A percentile compares a stretch with the other conserved stretches of the same genome.
Conservation (phyloP, 35 echinoderm and acorn worm species). For the Hemicentrotus pulcherrimus region DNA sequence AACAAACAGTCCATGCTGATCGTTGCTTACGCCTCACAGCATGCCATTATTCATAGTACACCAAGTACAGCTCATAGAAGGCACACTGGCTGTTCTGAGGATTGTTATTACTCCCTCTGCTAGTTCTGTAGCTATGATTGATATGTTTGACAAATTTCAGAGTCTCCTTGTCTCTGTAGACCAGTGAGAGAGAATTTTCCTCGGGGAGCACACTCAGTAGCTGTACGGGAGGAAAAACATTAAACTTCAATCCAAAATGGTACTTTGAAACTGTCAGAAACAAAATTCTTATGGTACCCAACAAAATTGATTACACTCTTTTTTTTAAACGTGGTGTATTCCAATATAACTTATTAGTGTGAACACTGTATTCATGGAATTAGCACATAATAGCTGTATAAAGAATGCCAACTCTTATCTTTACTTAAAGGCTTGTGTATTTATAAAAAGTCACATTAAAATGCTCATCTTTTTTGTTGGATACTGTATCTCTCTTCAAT, state of each 20-base stretch:
- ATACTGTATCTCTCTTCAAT: too few relatives aligned
- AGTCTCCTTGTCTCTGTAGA: slow-evolving; percentile 96
- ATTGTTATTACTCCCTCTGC: not conserved
- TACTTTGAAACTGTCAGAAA: too few relatives aligned
- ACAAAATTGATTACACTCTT: too few relatives aligned
- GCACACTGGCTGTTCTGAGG: slow-evolving; percentile 19
- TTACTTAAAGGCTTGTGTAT: too few relatives aligned
- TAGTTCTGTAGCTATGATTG: slow-evolving; percentile 71
- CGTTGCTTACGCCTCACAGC: not conserved
- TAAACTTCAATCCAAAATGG: not conserved
- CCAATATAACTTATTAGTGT: too few relatives aligned
- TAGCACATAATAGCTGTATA: too few relatives aligned
- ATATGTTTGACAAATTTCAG: slow-evolving; percentile 89
- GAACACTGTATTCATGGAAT: too few relatives aligned
- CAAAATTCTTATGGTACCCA: too few relatives aligned
- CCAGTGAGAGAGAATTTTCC: slow-evolving; percentile 82
- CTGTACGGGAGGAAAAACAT: slow-evolving; percentile 50
- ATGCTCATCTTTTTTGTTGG: too few relatives aligned
- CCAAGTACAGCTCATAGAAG: slow-evolving; percentile 80
- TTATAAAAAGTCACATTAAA: too few relatives aligned
- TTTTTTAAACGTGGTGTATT: too few relatives aligned
- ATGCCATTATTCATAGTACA: slow-evolving; percentile 85
- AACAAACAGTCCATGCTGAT: not conserved
- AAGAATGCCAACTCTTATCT: too few relatives aligned
- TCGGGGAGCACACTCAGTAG: slow-evolving; percentile 80